These are phyloP conservation scores for Loris lydekkerianus DNA, from an alignment of 2,797 vertebrate genomes.

Conservation along the genomic window DNA sequence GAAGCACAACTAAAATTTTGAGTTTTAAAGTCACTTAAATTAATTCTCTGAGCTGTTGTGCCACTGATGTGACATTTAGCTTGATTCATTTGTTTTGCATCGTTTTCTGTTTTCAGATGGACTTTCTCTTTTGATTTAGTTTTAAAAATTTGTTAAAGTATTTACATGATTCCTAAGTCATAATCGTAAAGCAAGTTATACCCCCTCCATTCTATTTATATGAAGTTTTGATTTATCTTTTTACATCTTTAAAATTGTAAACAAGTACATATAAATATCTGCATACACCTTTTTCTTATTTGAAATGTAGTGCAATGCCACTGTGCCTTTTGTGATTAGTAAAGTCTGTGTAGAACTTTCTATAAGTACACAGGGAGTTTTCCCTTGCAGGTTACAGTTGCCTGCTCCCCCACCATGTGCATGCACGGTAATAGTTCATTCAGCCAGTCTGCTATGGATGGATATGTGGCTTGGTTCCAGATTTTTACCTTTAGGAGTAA, in stretches of 20 bases:
- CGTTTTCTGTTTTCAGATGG: constrained; percentile 13
- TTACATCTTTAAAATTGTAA: not conserved
- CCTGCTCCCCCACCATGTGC: no score
- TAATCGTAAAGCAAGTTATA: not conserved
- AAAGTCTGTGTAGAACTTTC: not conserved
- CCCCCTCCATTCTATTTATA: not conserved
- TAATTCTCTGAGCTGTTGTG: not conserved
- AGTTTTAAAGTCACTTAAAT: not conserved
- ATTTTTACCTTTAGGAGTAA: not conserved
- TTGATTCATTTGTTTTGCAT: not conserved
- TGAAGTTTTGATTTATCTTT: not conserved
- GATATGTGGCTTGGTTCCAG: not conserved
- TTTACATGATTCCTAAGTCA: not conserved
- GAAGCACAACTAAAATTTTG: not conserved
- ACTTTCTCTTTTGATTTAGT: not conserved
- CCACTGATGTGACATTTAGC: not conserved
- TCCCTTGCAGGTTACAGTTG: not conserved
- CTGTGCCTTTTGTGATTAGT: not conserved
- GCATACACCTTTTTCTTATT: not conserved
- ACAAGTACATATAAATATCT: not conserved
- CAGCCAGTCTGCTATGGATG: not conserved
- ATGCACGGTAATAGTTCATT: not conserved
- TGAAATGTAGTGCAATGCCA: not conserved
- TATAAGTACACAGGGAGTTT: not conserved
- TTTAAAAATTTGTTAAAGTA: not conserved